Evolutionary conservation across 2,797 vertebrate genomes (phyloP).

Genomic region (Lagocephalus sceleratus): DNA sequence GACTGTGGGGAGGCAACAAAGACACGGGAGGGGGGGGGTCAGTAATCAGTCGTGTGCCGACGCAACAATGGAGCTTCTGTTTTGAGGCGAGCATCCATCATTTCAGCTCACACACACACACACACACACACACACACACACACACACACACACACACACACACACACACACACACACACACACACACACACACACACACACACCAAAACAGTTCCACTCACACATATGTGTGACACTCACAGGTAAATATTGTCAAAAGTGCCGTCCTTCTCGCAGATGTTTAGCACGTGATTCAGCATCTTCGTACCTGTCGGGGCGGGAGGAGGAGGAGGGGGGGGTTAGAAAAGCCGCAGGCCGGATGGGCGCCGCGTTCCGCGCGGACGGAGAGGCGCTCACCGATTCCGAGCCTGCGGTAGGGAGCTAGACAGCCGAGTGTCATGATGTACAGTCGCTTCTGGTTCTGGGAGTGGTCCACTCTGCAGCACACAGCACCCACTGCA

Average conservation of each 20-base stretch:
- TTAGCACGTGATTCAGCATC: conserved; percentile 99
- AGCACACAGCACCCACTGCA: conserved; percentile 97
- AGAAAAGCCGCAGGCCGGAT: background rate
- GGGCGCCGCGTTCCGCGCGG: background rate
- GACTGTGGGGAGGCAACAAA: conserved; percentile 71
- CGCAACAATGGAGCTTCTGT: background rate
- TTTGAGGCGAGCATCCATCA: background rate
- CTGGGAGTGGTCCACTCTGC: conserved; percentile 98
- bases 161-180: background rate
- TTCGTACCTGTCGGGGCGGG: conserved; percentile 85
- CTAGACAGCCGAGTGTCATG: conserved; percentile 98
- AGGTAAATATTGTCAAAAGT: conserved; percentile 99
- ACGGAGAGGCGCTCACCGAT: conserved; percentile 82
- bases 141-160: background rate
- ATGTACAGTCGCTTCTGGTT: conserved; percentile 99
- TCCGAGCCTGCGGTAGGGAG: conserved; percentile 97
- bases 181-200: background rate
- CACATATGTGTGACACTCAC: conserved; percentile 77
- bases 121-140: background rate
- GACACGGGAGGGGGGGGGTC: conserved; percentile 5
- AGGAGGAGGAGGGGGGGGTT: conserved; percentile 2
- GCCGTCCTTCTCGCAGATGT: conserved; percentile 99
- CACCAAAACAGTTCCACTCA: background rate
- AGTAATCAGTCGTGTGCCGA: background rate
- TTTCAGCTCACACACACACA: background rate